These are phyloP conservation scores for Ciconia maguari DNA, from an alignment of 2,113 vertebrate species.

Conservation along the genomic window DNA sequence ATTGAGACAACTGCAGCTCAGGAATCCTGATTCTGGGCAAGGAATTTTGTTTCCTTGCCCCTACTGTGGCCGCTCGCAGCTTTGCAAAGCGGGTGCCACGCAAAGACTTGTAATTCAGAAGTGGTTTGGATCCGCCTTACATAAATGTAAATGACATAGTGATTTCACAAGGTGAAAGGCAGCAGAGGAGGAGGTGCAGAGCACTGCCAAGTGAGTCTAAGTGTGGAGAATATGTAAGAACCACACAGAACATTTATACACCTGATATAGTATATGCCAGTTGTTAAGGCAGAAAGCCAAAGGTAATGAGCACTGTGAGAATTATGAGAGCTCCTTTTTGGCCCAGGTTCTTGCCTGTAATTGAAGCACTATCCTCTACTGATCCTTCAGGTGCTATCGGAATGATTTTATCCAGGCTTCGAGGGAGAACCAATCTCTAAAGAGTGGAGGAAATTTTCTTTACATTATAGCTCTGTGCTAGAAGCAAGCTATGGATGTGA, in stretches of 20 bases:
- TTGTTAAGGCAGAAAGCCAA: constrained; percentile 84
- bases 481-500: constrained; percentile 33
- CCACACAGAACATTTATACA: constrained; percentile 75
- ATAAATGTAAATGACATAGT: neutral
- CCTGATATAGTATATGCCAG: constrained; percentile 77
- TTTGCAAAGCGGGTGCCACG: neutral
- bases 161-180: neutral
- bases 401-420: constrained; percentile 69
- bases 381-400: constrained; percentile 77
- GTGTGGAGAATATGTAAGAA: constrained; percentile 67
- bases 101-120: neutral
- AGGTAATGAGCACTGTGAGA: constrained; percentile 84
- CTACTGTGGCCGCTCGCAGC: neutral
- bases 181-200: neutral
- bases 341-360: constrained; percentile 64
- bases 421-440: constrained; percentile 59
- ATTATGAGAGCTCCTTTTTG: constrained; percentile 62
- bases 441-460: constrained; percentile 59
- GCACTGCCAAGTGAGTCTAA: constrained; percentile 46
- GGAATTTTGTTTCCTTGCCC: neutral
- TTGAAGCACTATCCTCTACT: constrained; percentile 75
- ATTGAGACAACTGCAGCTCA: neutral
- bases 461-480: constrained; percentile 31
- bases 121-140: neutral
- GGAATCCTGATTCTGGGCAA: neutral